phyloP scores from a whole-genome alignment of 2,888 invertebrate species.

The Agrotis ipsilon region DNA sequence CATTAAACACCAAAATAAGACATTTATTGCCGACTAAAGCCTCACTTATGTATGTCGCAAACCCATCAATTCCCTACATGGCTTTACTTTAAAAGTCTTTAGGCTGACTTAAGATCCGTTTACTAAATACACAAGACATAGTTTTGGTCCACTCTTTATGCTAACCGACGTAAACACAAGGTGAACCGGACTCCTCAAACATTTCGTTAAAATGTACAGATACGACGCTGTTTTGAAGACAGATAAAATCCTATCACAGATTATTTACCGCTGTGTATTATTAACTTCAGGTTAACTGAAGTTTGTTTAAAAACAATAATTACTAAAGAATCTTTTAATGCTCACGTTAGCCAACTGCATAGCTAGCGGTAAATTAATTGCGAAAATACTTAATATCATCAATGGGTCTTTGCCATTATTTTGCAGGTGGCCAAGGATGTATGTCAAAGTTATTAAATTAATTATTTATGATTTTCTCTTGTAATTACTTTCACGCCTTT shows the following conservation, averaged over 20 bases:
- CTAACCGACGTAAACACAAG: conserved; percentile 37
- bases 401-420: not conserved
- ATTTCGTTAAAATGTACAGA: conserved; percentile 16
- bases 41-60: not conserved
- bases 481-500: conserved; percentile 18
- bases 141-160: conserved; percentile 6
- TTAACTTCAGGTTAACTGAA: too few species aligned
- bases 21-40: not conserved
- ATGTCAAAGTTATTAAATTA: conserved; percentile 26
- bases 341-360: not conserved
- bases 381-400: not conserved
- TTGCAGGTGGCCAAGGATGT: not conserved
- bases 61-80: not conserved
- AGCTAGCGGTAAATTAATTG: not conserved
- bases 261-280: not conserved
- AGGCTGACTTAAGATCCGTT: conserved; percentile 6
- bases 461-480: conserved; percentile 11
- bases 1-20: not conserved
- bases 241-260: not conserved
- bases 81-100: not conserved
- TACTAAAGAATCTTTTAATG: not conserved
- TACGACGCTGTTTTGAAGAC: conserved; percentile 1
- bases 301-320: not conserved
- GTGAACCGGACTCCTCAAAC: conserved; percentile 39
- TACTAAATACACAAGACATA: conserved; percentile 7